Conservation (phyloP, 37 sponge, comb jelly and placozoan species). For the Diacarnus erythraeanus region DNA sequence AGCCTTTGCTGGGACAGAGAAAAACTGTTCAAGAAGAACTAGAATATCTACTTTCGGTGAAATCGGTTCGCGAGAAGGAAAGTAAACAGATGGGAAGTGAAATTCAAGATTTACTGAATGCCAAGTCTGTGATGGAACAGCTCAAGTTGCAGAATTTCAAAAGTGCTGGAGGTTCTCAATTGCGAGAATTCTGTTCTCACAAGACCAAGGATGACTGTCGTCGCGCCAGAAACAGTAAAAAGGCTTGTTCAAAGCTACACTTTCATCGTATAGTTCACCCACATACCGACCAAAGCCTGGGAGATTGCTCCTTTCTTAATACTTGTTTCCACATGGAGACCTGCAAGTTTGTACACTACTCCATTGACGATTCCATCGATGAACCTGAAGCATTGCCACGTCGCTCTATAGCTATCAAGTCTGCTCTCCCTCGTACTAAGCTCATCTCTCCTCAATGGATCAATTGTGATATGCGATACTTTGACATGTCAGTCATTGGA, state of each 20-base stretch:
- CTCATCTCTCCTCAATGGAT: slow-evolving; percentile 88
- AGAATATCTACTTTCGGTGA: slow-evolving; percentile 40
- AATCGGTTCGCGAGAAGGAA: slow-evolving; percentile 66
- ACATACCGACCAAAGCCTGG: slow-evolving; percentile 91
- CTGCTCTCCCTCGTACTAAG: slow-evolving; percentile 27
- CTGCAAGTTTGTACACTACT: slow-evolving; percentile 97
- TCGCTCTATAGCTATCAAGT: neutral
- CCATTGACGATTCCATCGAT: slow-evolving; percentile 70
- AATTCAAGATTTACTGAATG: slow-evolving; percentile 77
- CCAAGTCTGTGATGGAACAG: slow-evolving; percentile 78
- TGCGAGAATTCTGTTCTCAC: slow-evolving; percentile 85
- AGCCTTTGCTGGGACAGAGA: neutral
- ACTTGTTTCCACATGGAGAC: slow-evolving; percentile 97
- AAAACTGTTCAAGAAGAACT: slow-evolving; percentile 32
- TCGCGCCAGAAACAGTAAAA: slow-evolving; percentile 36
- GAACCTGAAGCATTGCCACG: slow-evolving; percentile 28
- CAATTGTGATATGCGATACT: slow-evolving; percentile 81
- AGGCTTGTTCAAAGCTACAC: slow-evolving; percentile 88
- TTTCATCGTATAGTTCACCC: slow-evolving; percentile 80
- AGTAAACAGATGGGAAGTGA: slow-evolving; percentile 71
- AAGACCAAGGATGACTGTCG: slow-evolving; percentile 92
- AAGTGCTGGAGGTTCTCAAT: slow-evolving; percentile 73
- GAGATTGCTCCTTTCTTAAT: slow-evolving; percentile 98
- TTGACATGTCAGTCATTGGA: slow-evolving; percentile 73
- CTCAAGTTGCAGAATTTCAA: slow-evolving; percentile 79